phyloP scores from a whole-genome alignment of 2,888 invertebrate genomes.

The Mesorhabditis belari region DNA sequence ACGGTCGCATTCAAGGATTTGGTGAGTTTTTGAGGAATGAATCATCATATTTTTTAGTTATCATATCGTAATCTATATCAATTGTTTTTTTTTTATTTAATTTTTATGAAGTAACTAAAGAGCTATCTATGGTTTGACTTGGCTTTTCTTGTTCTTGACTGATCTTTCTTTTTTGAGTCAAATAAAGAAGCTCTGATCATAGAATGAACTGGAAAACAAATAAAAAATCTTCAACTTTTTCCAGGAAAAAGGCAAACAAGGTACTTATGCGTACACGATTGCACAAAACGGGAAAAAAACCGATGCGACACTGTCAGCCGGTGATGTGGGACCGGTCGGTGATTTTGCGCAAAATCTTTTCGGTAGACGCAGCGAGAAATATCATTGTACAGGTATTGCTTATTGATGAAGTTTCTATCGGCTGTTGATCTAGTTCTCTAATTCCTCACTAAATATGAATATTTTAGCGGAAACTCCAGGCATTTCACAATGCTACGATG shows the following conservation, averaged over 20 bases:
- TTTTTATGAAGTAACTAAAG: too few species aligned
- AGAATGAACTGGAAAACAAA: background rate
- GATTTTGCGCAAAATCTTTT: constrained; percentile 43
- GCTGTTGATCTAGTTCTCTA: background rate
- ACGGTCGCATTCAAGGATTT: constrained; percentile 40
- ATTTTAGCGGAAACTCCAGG: constrained; percentile 47
- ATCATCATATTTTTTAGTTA: too few species aligned
- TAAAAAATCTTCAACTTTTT: too few species aligned
- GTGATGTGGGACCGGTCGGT: constrained; percentile 31
- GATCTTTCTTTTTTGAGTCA: too few species aligned
- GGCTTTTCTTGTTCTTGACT: too few species aligned
- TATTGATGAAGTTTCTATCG: background rate
- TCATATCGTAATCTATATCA: too few species aligned
- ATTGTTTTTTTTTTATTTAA: too few species aligned
- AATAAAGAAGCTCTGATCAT: background rate
- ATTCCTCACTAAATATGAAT: background rate
- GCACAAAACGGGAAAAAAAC: constrained; percentile 45
- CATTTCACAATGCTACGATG: constrained; percentile 52
- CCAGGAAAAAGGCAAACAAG: constrained; percentile 43
- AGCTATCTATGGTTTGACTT: too few species aligned
- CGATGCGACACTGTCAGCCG: constrained; percentile 42
- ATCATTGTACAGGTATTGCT: constrained; percentile 42
- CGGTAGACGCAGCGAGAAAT: constrained; percentile 47
- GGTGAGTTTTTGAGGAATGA: constrained; percentile 17
- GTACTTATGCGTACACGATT: constrained; percentile 49